Percentiles rank a stretch among this genome's conserved stretches.
These are phyloP conservation scores for Hippopotamyrus pictus DNA, from an alignment of 2,797 vertebrate genomes.

Conservation along the genomic window DNA sequence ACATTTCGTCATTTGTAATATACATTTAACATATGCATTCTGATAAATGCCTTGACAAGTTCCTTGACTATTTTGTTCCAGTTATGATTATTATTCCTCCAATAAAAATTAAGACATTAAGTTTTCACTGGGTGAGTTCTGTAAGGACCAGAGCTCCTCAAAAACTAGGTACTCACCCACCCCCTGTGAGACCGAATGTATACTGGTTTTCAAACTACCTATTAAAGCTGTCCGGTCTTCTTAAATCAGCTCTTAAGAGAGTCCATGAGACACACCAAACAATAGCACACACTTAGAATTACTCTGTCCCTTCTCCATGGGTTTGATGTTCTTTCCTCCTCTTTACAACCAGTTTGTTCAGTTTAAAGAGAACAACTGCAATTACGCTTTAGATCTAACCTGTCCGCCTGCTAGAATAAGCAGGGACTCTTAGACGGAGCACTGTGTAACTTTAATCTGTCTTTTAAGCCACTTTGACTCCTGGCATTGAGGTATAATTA, in stretches of 20 bases:
- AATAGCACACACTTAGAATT: not conserved
- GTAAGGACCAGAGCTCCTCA: not conserved
- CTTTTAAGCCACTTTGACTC: slow-evolving; percentile 4
- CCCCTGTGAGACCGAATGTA: not conserved
- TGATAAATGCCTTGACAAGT: not conserved
- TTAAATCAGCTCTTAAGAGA: not conserved
- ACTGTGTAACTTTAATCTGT: not conserved
- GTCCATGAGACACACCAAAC: not conserved
- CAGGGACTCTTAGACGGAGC: not conserved
- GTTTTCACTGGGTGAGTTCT: not conserved
- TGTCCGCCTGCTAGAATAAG: not conserved
- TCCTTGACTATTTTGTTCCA: not conserved
- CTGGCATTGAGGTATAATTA: not conserved
- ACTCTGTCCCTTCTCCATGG: not conserved
- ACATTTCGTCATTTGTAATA: not conserved
- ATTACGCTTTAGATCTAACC: not conserved
- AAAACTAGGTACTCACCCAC: not conserved
- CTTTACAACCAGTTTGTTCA: not conserved
- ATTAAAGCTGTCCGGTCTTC: not conserved
- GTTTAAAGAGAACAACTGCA: not conserved
- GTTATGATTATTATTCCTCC: not conserved
- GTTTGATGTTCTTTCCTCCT: not conserved
- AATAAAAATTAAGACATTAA: not conserved
- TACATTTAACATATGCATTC: not conserved
- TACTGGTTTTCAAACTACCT: not conserved